Conservation (phyloP, 2,797 vertebrate species). For the Erethizon dorsatum region DNA sequence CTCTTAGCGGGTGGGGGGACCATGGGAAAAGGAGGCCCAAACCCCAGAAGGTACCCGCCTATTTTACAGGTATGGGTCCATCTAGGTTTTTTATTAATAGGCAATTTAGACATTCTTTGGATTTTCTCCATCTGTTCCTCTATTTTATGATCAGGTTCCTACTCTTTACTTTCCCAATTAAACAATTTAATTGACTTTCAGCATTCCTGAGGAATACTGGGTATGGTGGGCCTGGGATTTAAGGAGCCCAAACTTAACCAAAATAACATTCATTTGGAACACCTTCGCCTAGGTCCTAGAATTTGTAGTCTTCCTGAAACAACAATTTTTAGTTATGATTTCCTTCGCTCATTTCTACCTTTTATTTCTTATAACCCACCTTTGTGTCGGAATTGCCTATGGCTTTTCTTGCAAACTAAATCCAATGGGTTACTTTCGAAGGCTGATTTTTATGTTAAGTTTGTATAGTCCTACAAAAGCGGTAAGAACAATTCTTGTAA, state of each 20-base stretch:
- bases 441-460: background rate
- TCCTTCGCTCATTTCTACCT: background rate
- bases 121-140: background rate
- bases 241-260: background rate
- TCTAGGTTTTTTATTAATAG: background rate
- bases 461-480: background rate
- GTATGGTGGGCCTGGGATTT: background rate
- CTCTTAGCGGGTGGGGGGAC: background rate
- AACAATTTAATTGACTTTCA: background rate
- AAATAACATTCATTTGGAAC: background rate
- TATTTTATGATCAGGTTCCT: background rate
- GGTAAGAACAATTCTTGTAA: background rate
- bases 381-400: background rate
- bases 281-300: background rate
- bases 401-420: background rate
- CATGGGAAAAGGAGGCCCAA: background rate
- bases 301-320: background rate
- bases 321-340: background rate
- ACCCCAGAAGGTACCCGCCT: background rate
- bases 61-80: background rate
- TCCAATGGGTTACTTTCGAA: background rate
- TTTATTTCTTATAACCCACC: background rate
- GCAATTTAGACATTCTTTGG: background rate
- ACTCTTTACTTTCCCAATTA: background rate
- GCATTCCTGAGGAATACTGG: background rate